A percentile compares a stretch with the other conserved stretches of the same genome.
Evolutionary conservation across 2,113 vertebrate genomes (phyloP).

Genomic region (Dinomys branickii): DNA sequence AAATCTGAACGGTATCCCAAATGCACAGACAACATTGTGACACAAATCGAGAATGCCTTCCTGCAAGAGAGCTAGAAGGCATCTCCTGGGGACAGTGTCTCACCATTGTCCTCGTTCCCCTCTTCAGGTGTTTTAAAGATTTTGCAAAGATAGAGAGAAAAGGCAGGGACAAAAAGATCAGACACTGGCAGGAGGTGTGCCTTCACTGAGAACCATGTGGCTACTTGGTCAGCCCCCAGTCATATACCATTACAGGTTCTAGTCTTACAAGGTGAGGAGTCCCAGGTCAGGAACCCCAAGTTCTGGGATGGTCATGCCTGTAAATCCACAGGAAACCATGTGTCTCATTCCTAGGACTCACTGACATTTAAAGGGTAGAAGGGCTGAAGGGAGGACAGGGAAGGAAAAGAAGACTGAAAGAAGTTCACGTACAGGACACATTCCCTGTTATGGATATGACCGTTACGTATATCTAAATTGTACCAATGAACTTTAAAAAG

Average conservation of each 20-base stretch:
- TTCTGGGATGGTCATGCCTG: background rate
- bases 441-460: background rate
- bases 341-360: background rate
- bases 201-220: background rate
- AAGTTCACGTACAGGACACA: background rate
- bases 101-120: background rate
- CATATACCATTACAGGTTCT: background rate
- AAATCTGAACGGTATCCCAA: background rate
- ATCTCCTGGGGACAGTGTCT: background rate
- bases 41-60: background rate
- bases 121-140: background rate
- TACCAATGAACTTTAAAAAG: background rate
- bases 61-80: background rate
- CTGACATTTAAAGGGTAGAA: background rate
- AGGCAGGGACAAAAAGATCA: background rate
- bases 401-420: background rate
- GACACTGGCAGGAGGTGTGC: background rate
- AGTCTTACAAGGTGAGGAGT: background rate
- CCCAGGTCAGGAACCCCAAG: background rate
- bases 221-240: background rate
- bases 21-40: background rate
- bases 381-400: background rate
- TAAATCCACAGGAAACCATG: background rate
- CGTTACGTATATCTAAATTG: background rate
- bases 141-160: background rate